Evolutionary conservation across 1,140 invertebrate genomes (phyloP), one percentile per base, ranked within the genome.

Genomic region (Macrotrachela quadricornifera): DNA sequence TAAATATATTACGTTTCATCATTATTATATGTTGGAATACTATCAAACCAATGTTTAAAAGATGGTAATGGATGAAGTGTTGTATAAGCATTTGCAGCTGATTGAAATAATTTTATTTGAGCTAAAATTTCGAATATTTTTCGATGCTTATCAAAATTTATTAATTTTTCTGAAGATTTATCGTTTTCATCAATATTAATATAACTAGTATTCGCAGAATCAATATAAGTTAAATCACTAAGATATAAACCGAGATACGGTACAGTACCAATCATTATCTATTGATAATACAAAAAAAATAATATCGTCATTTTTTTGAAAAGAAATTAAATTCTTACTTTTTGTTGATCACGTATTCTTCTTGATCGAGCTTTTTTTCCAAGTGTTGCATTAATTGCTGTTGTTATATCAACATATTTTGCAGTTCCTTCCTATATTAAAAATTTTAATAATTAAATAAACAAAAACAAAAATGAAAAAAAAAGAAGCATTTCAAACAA

Each of bases 121-220:
- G 92, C 92, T 37, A 99, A 72, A 42, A 97, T 84, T 72, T 99
- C 92, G 70, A 97, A 99, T 71, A 97, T 92, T 73, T 95, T 95
- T 56, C 90, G 71, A 56, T 84, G 78, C 70, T 99, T 97, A 65
- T 97, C 91, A 68, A 99, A 96, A 70, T 99, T 99, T 40, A 97
- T 92, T 2, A 97, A 72, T 56, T 82, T 81, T 30, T 71, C 64
- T 36, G 21, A 30, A 2, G 21, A 30, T 30, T 30, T 8, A 30
- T 30, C 21, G 2, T 30, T 30, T 30, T 30, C 21, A 30, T 30
- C 21, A 30, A 30, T 30, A 30, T 30, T 30, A 8, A 30, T 30
- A 30, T 30, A 30, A 30, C 8, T 30, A 30, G 84, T 82, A 61
- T 90, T 85, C n/a, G 90, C 91, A 15, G 88, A 86, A 68, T 99